Evolutionary conservation across 2,113 vertebrate species (phyloP), one percentile per base, ranked within the genome.

Genomic region (Macquaria ambigua): DNA sequence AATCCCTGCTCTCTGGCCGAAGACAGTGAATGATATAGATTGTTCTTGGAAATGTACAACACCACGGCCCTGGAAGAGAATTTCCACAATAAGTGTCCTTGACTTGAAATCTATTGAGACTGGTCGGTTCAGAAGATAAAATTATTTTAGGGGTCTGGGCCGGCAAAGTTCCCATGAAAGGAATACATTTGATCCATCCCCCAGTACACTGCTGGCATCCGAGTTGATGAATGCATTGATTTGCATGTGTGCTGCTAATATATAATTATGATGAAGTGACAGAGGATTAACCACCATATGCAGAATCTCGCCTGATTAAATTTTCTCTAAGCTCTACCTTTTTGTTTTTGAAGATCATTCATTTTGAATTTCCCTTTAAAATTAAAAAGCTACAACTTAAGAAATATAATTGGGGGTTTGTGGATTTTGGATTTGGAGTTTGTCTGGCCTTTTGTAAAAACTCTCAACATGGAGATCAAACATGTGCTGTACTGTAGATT

Each of bases 11-110:
- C 80, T 90, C 87, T 85, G 86, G 87, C 83, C 43, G 18, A 81
- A 87, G 92, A 93, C 91, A 92, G 84, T 89, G 89, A 92, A 94
- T 93, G 85, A 92, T 90, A 93, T 90, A 85, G 83, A 93, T 88
- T 86, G 88, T 90, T 93, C 84, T 91, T 92, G 82, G 89, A 90
- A 92, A 91, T 87, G 86, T 90, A 88, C 84, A 90, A 85, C 73
- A 82, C 80, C 74, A 48, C 46, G 74, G 55, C 73, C 48, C 63
- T 77, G 82, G 41, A 86, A 86, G 67, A 89, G 81, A 81, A 83
- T 91, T 87, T 91, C 59, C 68, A 83, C 83, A 84, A 81, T 87
- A 89, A 88, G 89, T 88, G 87, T 81, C 91, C 85, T 88, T 91
- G 81, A 84, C 87, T 90, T 79, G 64, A 83, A 90, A 89, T 88